These are phyloP conservation scores for Tympanoctomys barrerae DNA, from an alignment of 2,797 vertebrate genomes.

Conservation along the genomic window DNA sequence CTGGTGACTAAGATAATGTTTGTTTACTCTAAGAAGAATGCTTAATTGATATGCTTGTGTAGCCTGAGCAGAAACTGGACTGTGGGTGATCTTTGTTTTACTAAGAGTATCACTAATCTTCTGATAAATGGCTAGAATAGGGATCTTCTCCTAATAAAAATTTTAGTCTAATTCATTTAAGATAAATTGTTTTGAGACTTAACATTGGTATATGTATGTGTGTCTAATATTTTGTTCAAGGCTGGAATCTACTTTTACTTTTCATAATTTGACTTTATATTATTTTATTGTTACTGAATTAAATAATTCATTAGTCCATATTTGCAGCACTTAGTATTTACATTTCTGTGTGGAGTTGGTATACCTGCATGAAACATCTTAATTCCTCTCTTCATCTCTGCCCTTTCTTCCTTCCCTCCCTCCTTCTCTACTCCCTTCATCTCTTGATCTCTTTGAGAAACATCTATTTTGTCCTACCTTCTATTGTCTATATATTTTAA, in stretches of 20 bases:
- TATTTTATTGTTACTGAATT: neutral
- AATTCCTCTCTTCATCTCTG: neutral
- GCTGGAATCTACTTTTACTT: neutral
- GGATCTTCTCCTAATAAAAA: neutral
- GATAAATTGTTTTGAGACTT: neutral
- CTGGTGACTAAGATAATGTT: neutral
- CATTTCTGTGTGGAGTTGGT: neutral
- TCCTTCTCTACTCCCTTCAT: neutral
- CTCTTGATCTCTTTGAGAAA: neutral
- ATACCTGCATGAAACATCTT: neutral
- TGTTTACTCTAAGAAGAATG: neutral
- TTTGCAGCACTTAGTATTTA: neutral
- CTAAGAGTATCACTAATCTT: neutral
- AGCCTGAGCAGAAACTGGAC: neutral
- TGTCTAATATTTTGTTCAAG: neutral
- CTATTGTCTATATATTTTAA: neutral
- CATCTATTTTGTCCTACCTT: neutral
- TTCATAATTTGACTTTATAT: conserved; percentile 34
- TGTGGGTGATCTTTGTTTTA: neutral
- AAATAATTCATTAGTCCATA: neutral
- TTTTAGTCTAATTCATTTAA: neutral
- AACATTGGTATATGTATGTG: neutral
- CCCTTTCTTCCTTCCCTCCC: no score
- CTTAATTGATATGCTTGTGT: neutral
- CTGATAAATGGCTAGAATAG: neutral